These are phyloP conservation scores for Hycleus cichorii DNA, from an alignment of 1,140 invertebrate genomes.

Conservation along the genomic window DNA sequence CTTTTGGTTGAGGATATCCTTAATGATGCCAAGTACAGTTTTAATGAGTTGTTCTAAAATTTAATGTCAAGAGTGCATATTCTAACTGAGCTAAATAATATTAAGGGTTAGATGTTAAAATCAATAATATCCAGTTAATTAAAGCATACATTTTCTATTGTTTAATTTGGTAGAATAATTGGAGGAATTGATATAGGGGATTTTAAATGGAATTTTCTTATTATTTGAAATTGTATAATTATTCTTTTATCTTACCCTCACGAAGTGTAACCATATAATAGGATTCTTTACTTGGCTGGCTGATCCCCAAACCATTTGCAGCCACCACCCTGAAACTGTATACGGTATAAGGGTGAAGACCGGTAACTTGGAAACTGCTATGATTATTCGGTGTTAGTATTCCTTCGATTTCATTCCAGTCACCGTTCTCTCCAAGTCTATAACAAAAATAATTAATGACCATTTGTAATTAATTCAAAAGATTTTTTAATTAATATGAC, in stretches of 20 bases:
- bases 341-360: conserved; percentile 63
- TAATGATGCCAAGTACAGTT: conserved; percentile 10
- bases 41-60: conserved; percentile 10
- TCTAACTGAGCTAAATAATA: conserved; percentile 4
- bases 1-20: conserved; percentile 13
- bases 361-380: conserved; percentile 57
- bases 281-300: conserved; percentile 61
- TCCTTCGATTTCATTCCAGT: conserved; percentile 55
- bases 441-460: conserved; percentile 32
- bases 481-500: too few species aligned
- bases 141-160: neutral
- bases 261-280: conserved; percentile 70
- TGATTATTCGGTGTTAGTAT: conserved; percentile 59
- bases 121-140: conserved; percentile 3
- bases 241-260: conserved; percentile 50
- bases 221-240: neutral
- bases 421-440: conserved; percentile 60
- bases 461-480: neutral
- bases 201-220: too few species aligned
- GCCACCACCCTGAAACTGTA: conserved; percentile 68
- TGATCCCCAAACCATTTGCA: conserved; percentile 62
- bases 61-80: conserved; percentile 6
- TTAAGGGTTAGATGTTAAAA: neutral
- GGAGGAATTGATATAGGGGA: too few species aligned
- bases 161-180: too few species aligned